A percentile compares a stretch with the other conserved stretches of the same genome.
Evolutionary conservation across 2,113 vertebrate species (phyloP).

Genomic region (Leptobrachium ailaonicum): DNA sequence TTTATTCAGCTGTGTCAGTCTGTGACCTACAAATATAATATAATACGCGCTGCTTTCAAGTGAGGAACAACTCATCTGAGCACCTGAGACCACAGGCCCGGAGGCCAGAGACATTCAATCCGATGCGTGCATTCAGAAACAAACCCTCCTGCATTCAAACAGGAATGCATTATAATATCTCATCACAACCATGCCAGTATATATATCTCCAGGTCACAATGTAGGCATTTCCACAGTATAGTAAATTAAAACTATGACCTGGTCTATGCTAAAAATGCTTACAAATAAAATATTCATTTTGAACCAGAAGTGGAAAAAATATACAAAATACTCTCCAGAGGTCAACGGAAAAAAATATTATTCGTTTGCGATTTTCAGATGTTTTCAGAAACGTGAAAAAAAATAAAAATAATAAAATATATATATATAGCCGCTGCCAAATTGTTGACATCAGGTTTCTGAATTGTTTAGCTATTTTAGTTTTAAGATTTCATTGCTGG

Average conservation of each 20-base stretch:
- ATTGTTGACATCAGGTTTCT: neutral
- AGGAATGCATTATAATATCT: constrained; percentile 38
- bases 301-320: neutral
- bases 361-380: neutral
- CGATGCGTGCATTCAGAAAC: constrained; percentile 30
- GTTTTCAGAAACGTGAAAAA: constrained; percentile 1
- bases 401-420: neutral
- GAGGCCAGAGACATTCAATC: constrained; percentile 43
- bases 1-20: constrained; percentile 3
- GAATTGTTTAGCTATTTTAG: neutral
- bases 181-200: constrained; percentile 31
- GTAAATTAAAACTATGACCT: constrained; percentile 42
- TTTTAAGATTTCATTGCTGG: neutral
- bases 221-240: constrained; percentile 15
- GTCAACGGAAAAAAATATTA: constrained; percentile 14
- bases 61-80: constrained; percentile 25
- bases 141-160: constrained; percentile 36
- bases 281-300: constrained; percentile 22
- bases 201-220: constrained; percentile 41
- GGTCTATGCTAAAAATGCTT: constrained; percentile 14
- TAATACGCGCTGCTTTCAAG: constrained; percentile 37
- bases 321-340: too few relatives aligned
- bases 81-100: constrained; percentile 36
- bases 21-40: constrained; percentile 47
- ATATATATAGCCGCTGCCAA: neutral